phyloP scores from a whole-genome alignment of 2,888 invertebrate genomes.

The Clivina fossor region DNA sequence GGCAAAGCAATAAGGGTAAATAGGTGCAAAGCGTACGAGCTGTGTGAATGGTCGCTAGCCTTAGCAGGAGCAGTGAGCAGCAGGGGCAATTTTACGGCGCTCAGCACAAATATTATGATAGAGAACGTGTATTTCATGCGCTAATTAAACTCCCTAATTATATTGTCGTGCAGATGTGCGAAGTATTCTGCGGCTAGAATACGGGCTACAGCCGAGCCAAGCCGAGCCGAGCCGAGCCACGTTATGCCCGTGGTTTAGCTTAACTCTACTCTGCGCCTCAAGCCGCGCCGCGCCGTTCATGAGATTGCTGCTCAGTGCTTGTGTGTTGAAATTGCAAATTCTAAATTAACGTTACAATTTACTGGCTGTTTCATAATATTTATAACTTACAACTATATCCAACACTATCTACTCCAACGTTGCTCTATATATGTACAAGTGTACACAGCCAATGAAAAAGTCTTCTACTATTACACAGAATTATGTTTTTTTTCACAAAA shows the following conservation, averaged over 20 bases:
- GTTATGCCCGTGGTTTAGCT: too few species aligned
- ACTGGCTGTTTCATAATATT: slow-evolving; percentile 27
- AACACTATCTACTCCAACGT: background rate
- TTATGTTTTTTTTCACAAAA: too few species aligned
- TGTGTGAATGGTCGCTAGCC: slow-evolving; percentile 6
- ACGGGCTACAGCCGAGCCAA: too few species aligned
- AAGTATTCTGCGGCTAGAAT: slow-evolving; percentile 19
- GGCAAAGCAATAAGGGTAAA: too few species aligned
- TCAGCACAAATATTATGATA: slow-evolving; percentile 15
- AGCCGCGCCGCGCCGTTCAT: too few species aligned
- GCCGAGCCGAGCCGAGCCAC: too few species aligned
- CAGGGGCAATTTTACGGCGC: slow-evolving; percentile 14
- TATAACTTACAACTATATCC: slow-evolving; percentile 25
- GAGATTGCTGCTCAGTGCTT: too few species aligned
- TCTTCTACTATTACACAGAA: too few species aligned
- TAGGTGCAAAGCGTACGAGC: background rate
- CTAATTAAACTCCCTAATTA: slow-evolving; percentile 19
- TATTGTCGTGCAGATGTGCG: slow-evolving; percentile 18
- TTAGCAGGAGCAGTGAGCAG: too few species aligned
- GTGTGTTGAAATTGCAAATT: slow-evolving; percentile 33
- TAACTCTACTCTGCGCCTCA: too few species aligned
- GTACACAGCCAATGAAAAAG: too few species aligned
- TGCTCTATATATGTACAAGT: too few species aligned
- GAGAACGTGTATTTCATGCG: slow-evolving; percentile 17
- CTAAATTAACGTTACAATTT: slow-evolving; percentile 32